A percentile compares a stretch with the other conserved stretches of the same genome.
phyloP scores from a whole-genome alignment of 2,888 invertebrate genomes.

The Pantelozetes paolii region DNA sequence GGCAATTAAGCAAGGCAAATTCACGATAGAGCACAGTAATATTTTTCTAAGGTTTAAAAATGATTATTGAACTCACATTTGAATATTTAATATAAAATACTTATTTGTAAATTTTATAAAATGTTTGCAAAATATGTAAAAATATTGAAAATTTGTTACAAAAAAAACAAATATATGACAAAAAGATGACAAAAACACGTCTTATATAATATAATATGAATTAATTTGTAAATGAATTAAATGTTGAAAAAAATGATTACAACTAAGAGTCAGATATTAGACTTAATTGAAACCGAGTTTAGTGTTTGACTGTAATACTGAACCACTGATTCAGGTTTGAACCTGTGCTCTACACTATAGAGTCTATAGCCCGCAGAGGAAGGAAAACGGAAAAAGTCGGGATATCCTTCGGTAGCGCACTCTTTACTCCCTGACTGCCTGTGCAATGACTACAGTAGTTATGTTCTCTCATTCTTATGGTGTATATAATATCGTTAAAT shows the following conservation, averaged over 20 bases:
- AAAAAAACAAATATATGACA: too few species aligned
- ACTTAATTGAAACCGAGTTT: background rate
- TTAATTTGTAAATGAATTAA: background rate
- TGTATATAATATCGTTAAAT: constrained; percentile 17
- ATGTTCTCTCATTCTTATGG: background rate
- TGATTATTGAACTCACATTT: too few species aligned
- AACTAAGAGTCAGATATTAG: background rate
- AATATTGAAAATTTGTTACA: too few species aligned
- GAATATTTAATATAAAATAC: too few species aligned
- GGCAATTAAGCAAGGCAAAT: too few species aligned
- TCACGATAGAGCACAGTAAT: too few species aligned
- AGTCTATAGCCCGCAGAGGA: constrained; percentile 25
- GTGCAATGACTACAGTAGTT: background rate
- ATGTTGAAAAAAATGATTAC: background rate
- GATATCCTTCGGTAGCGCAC: constrained; percentile 30
- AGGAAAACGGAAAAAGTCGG: constrained; percentile 34
- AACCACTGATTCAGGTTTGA: background rate
- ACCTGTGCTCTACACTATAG: constrained; percentile 17
- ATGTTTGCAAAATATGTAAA: too few species aligned
- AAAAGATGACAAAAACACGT: too few species aligned
- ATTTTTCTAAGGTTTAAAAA: too few species aligned
- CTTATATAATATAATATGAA: too few species aligned
- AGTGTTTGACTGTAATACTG: background rate
- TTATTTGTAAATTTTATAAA: too few species aligned
- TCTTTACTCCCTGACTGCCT: background rate